Conservation (phyloP, 2,797 vertebrate species). For the Leptoclinus maculatus region DNA sequence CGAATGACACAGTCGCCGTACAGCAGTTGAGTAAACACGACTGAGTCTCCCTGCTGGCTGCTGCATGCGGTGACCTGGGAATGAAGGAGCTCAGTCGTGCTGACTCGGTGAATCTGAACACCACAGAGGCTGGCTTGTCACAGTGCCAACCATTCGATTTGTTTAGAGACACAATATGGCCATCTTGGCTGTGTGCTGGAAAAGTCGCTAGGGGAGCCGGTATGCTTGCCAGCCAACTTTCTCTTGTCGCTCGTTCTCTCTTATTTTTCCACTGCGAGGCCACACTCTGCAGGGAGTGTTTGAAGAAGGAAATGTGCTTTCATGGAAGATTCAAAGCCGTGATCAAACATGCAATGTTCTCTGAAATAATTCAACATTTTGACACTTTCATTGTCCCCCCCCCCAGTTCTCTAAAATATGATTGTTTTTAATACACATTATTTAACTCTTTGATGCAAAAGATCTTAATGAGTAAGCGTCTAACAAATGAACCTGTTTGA, state of each 20-base stretch:
- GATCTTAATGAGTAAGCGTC: slow-evolving; percentile 27
- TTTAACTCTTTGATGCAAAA: slow-evolving; percentile 51
- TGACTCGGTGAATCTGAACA: slow-evolving; percentile 72
- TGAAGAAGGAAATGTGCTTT: slow-evolving; percentile 67
- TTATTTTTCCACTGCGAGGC: slow-evolving; percentile 60
- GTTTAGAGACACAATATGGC: slow-evolving; percentile 83
- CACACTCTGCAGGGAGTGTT: slow-evolving; percentile 63
- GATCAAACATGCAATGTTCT: slow-evolving; percentile 71
- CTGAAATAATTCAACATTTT: slow-evolving; percentile 70
- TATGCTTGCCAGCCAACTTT: slow-evolving; percentile 69
- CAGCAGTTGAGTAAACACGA: slow-evolving; percentile 68
- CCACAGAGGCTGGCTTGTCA: slow-evolving; percentile 72
- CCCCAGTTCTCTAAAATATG: slow-evolving; percentile 28
- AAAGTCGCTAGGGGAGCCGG: slow-evolving; percentile 64
- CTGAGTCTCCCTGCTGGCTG: slow-evolving; percentile 64
- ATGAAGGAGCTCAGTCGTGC: slow-evolving; percentile 61
- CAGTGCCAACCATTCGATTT: slow-evolving; percentile 79
- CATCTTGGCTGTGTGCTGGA: slow-evolving; percentile 75
- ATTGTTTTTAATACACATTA: slow-evolving; percentile 29
- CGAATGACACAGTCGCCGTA: slow-evolving; percentile 69
- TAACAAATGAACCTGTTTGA: slow-evolving; percentile 40
- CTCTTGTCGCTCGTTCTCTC: slow-evolving; percentile 62
- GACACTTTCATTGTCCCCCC: slow-evolving; percentile 63
- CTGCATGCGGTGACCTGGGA: slow-evolving; percentile 75
- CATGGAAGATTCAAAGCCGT: slow-evolving; percentile 61